These are phyloP conservation scores for Stegodyphus dumicola DNA, from an alignment of 1,140 invertebrate genomes.

Conservation along the genomic window DNA sequence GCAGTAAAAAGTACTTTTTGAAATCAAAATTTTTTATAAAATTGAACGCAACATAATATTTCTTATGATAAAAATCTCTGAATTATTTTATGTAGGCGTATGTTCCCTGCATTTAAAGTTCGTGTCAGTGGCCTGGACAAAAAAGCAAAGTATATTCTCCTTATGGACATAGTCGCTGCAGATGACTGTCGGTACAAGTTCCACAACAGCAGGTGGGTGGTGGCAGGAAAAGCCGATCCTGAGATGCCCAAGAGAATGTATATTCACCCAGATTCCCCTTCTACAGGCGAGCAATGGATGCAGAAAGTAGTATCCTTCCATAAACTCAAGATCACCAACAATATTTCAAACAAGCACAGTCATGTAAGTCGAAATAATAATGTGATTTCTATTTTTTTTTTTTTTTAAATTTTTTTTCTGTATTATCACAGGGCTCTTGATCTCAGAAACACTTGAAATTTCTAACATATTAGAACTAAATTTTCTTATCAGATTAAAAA, in stretches of 20 bases:
- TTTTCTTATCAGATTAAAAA: too few relatives aligned
- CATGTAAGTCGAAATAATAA: slow-evolving; percentile 86
- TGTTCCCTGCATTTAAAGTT: slow-evolving; percentile 98
- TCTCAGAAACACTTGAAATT: too few relatives aligned
- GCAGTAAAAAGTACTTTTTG: too few relatives aligned
- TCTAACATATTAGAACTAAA: too few relatives aligned
- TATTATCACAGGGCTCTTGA: too few relatives aligned
- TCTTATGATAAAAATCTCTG: not conserved
- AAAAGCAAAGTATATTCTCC: slow-evolving; percentile 96
- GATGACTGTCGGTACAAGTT: slow-evolving; percentile 70
- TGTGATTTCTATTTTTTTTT: not conserved
- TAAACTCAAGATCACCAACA: slow-evolving; percentile 98
- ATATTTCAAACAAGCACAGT: slow-evolving; percentile 99
- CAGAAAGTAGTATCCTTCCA: slow-evolving; percentile 99
- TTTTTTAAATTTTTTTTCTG: too few relatives aligned
- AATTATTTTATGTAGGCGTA: slow-evolving; percentile 78
- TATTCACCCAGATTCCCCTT: slow-evolving; percentile 98
- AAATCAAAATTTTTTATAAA: too few relatives aligned
- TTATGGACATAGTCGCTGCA: slow-evolving; percentile 76
- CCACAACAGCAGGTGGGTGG: slow-evolving; percentile 76
- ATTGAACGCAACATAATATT: too few relatives aligned
- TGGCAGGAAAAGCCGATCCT: slow-evolving; percentile 89
- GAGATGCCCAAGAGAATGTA: slow-evolving; percentile 99
- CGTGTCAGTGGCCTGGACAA: slow-evolving; percentile 94
- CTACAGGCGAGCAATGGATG: slow-evolving; percentile 99